Base-by-base conservation (phyloP, 2,113 vertebrate species). In the Cyphomyrus plagiostoma region DNA sequence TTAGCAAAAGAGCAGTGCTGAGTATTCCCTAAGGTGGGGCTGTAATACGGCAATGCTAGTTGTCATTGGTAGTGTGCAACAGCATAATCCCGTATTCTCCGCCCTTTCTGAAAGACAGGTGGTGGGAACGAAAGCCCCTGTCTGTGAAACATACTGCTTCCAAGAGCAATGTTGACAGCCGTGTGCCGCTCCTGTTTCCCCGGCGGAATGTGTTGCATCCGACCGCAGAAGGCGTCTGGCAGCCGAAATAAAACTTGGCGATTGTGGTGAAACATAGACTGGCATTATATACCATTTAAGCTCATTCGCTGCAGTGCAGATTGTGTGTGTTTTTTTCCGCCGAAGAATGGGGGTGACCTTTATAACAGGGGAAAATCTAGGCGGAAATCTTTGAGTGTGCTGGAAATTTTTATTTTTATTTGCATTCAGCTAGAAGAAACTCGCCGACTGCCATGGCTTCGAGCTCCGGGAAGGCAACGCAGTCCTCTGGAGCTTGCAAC, bases 381-480 rank as follows among this genome's bases (percentile, higher is more conserved):
- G 15, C 9, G 82, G 52, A 26, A 82, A 39, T 19, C 50, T n/a
- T 46, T 26, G 90, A 87, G 88, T 93, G 91, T 46, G 90, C 53
- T 88, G 93, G 91, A 90, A 26, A 88, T 92, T 90, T 23, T 53
- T 11, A 89, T n/a, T 58, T 83, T 48, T 62, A 23, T 70, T 39
- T n/a, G 46, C 48, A 58, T 46, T 77, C 35, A 30, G 86, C 26
- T 86, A n/a, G 85, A 45, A 21, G 92, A 93, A 94, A 91, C 93
- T 94, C 92, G 92, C 93, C 86, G 86, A 86, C 88, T 89, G 88
- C 91, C 92, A 96, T 95, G 93, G 98, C 98, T 97, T 97, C 98
- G 89, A 95, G 96, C 93, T 92, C 96, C 94, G 95, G 95, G 92
- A 98, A 96, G 94, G 94, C 94, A 89, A 95, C 94, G 91, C 96